phyloP scores from a whole-genome alignment of 2,113 vertebrate species.

The Aspiorhynchus laticeps region DNA sequence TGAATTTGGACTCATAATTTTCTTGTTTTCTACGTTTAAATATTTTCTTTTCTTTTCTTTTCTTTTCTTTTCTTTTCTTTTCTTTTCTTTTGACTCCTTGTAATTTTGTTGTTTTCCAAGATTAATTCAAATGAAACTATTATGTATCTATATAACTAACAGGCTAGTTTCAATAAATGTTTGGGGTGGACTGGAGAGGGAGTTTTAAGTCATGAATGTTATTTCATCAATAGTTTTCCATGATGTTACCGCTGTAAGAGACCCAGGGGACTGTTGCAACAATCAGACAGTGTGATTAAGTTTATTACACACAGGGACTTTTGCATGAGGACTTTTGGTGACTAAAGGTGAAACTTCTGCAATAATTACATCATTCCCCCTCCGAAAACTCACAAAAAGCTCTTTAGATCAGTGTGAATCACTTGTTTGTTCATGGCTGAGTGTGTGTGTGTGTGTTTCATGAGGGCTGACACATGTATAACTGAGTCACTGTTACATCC shows the following conservation, averaged over 20 bases:
- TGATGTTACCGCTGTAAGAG: background rate
- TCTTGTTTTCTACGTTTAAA: background rate
- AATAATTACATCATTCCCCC: slow-evolving; percentile 5
- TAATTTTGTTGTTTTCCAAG: background rate
- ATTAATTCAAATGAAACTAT: background rate
- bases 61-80: too few species aligned
- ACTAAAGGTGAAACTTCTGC: slow-evolving; percentile 14
- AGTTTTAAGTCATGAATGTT: background rate
- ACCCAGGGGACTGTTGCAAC: background rate
- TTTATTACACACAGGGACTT: slow-evolving; percentile 1
- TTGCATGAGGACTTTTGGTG: slow-evolving; percentile 12
- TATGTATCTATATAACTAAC: too few species aligned
- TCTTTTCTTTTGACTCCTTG: background rate
- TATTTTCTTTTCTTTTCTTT: too few species aligned
- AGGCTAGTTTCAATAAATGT: background rate
- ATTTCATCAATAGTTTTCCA: background rate
- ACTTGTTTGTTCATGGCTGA: background rate
- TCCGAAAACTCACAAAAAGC: background rate
- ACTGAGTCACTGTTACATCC: background rate
- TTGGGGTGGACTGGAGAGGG: background rate
- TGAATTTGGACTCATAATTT: too few species aligned
- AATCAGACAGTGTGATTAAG: background rate
- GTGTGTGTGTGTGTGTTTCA: background rate
- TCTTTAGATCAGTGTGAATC: slow-evolving; percentile 18
- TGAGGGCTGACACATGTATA: background rate